Conservation (phyloP, 2,113 vertebrate species). For the Ophthalmolycus amberensis region DNA sequence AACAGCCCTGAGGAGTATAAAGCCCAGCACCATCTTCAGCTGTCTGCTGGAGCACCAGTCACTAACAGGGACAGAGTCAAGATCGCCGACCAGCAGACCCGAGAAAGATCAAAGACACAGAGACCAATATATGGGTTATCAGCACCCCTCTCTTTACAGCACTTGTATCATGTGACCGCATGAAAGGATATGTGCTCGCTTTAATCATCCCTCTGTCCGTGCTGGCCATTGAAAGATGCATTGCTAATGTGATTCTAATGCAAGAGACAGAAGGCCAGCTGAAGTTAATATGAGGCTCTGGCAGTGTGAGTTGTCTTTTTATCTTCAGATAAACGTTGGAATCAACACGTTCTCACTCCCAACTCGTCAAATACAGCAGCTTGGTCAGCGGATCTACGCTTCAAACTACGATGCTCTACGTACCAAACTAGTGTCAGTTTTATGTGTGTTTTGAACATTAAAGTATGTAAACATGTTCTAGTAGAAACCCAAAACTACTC, state of each 20-base stretch:
- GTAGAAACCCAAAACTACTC: too few relatives aligned
- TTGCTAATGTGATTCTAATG: background rate
- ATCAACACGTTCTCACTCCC: too few relatives aligned
- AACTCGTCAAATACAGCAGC: too few relatives aligned
- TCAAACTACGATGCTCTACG: too few relatives aligned
- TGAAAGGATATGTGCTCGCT: background rate
- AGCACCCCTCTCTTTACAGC: background rate
- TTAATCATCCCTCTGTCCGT: slow-evolving; percentile 15
- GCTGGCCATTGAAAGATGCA: background rate
- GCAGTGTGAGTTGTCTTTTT: background rate
- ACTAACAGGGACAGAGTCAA: background rate
- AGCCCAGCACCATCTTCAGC: background rate
- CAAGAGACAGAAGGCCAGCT: background rate
- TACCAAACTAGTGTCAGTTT: too few relatives aligned
- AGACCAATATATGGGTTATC: background rate
- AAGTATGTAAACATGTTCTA: too few relatives aligned
- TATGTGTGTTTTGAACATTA: too few relatives aligned
- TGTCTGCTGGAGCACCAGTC: background rate
- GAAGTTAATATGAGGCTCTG: background rate
- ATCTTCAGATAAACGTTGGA: background rate
- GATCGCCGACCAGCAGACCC: background rate
- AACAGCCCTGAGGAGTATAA: background rate
- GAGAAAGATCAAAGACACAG: background rate
- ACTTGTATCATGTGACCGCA: background rate
- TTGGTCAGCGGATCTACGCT: too few relatives aligned